Base-by-base conservation (phyloP, 2,888 invertebrate species). In the Pseudococcus longispinus region DNA sequence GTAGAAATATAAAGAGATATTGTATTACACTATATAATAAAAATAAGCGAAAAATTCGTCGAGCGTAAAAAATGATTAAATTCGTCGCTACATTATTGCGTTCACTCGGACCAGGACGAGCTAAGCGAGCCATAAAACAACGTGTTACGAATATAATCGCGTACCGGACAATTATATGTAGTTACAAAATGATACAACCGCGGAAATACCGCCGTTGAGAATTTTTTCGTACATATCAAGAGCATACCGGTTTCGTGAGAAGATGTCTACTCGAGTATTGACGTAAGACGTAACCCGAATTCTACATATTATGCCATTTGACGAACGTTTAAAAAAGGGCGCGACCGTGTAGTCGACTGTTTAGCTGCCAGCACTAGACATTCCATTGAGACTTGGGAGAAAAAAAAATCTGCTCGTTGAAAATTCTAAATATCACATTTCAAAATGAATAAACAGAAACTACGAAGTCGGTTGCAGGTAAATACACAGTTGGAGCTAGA, bases 41-140 rank as follows among this genome's bases (percentile, higher is more conserved):
- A 60, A 60, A 60, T 13, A 11, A 60, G 23, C 20, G 15, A 60
- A 60, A 60, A 60, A 23, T 37, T 37, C 37, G 60, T 60, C 60
- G 60, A 60, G 60, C 23, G 20, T 60, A 11, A 20, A 9, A 60
- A 60, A 60, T 60, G 9, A 23, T 60, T 60, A 18, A 70, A 70
- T 29, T 70, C 9, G 70, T 70, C 77, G 42, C 77, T n/a, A 32
- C 74, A 20, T 74, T 6, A 6, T 74, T 6, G 74, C 18, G 15
- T 8, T 60, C 13, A 51, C n/a, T 51, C 51, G n/a, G n/a, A n/a
- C 15, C n/a, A 4, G 18, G 74, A 32, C 32, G 77, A 20, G 42
- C 18, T 80, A 42, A 80, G 77, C 77, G 37, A 80, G 77, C 37
- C 77, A 42, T 80, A 80, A 80, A 80, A 80, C 77, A 80, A 80